Evolutionary conservation across 2,888 invertebrate genomes (phyloP).

Genomic region (Troides helena): DNA sequence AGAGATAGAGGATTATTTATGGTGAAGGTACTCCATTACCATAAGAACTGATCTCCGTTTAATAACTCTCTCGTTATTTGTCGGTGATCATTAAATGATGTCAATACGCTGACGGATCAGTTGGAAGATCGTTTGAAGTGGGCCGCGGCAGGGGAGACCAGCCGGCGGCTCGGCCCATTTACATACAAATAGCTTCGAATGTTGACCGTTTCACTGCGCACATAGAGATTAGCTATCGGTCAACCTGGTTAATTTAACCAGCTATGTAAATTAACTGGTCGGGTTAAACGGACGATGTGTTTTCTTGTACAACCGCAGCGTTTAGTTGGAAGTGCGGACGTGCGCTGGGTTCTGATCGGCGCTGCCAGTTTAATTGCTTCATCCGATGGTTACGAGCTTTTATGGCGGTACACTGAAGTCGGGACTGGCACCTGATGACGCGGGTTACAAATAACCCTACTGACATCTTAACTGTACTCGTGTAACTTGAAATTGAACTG

Average conservation of each 20-base stretch:
- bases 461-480: no score
- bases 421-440: no score
- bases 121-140: conserved; percentile 47
- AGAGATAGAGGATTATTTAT: conserved; percentile 19
- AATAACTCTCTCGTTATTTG: conserved; percentile 68
- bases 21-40: conserved; percentile 33
- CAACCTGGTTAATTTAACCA: conserved; percentile 34
- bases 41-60: conserved; percentile 33
- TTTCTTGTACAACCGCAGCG: conserved; percentile 10
- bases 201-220: conserved; percentile 40
- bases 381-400: no score
- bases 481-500: no score
- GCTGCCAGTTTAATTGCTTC: no score
- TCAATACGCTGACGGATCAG: conserved; percentile 70
- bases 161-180: conserved; percentile 49
- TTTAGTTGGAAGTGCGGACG: background rate
- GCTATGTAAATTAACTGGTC: conserved; percentile 29
- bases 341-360: no score
- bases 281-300: conserved; percentile 7
- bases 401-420: no score
- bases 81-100: conserved; percentile 76
- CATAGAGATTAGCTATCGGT: conserved; percentile 48
- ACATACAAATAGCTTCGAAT: conserved; percentile 59
- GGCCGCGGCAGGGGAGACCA: conserved; percentile 62
- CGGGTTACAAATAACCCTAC: no score